phyloP scores from a whole-genome alignment of 2,113 vertebrate species.

The Uria aalge region DNA sequence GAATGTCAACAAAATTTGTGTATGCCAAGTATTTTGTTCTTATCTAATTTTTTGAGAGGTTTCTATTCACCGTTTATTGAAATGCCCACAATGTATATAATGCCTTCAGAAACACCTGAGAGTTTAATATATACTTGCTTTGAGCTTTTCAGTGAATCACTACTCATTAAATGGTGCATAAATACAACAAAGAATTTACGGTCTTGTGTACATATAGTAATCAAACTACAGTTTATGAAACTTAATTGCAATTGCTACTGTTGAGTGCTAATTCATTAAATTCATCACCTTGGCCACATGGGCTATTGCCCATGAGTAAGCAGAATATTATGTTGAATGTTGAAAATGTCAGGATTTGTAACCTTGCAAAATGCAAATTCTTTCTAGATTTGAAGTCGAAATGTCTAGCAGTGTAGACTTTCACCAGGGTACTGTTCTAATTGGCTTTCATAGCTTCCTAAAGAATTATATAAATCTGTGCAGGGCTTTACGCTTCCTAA shows the following conservation, averaged over 20 bases:
- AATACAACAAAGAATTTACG: not conserved
- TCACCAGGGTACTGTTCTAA: not conserved
- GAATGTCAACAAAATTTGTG: not conserved
- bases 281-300: not conserved
- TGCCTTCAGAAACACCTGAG: not conserved
- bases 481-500: not conserved
- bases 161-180: not conserved
- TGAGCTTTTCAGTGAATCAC: not conserved
- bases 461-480: not conserved
- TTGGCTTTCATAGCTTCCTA: not conserved
- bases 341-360: not conserved
- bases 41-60: not conserved
- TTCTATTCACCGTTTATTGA: not conserved
- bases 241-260: not conserved
- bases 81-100: not conserved
- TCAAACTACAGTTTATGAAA: not conserved
- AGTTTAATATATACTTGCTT: not conserved
- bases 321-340: not conserved
- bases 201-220: not conserved
- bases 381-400: not conserved
- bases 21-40: not conserved
- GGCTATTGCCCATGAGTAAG: not conserved
- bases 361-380: not conserved
- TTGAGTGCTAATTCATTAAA: not conserved
- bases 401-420: not conserved